Percentiles rank a stretch among this genome's conserved stretches.
These are phyloP conservation scores for Phalloptychus januarius DNA, from an alignment of 2,797 vertebrate species.

Conservation along the genomic window DNA sequence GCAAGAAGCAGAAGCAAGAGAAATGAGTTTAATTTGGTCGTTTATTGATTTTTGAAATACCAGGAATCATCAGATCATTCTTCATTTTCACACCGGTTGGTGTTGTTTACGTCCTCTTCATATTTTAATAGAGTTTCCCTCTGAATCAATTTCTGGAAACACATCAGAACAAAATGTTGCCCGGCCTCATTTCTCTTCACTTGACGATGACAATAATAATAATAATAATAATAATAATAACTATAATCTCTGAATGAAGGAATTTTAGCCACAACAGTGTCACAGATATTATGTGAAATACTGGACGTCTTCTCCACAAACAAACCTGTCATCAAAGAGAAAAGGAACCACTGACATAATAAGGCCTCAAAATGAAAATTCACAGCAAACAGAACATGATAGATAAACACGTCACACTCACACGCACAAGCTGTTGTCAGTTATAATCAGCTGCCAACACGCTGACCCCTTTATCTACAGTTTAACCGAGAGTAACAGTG, in stretches of 20 bases:
- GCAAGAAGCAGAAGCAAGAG: slow-evolving; percentile 19
- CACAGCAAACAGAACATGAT: slow-evolving; percentile 67
- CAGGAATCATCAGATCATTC: slow-evolving; percentile 60
- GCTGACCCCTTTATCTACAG: slow-evolving; percentile 60
- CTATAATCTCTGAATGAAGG: slow-evolving; percentile 11
- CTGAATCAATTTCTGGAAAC: slow-evolving; percentile 21
- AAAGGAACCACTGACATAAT: slow-evolving; percentile 66
- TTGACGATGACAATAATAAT: slow-evolving; percentile 23
- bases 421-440: slow-evolving; percentile 62
- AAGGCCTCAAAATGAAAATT: slow-evolving; percentile 74
- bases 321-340: slow-evolving; percentile 68
- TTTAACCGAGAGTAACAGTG: slow-evolving; percentile 47
- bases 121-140: slow-evolving; percentile 11
- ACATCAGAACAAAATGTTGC: slow-evolving; percentile 53
- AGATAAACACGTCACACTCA: slow-evolving; percentile 64
- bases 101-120: slow-evolving; percentile 26
- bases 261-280: slow-evolving; percentile 54
- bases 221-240: neutral
- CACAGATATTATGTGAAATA: slow-evolving; percentile 50
- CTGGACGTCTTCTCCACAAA: slow-evolving; percentile 56
- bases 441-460: slow-evolving; percentile 52
- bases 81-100: slow-evolving; percentile 48
- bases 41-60: slow-evolving; percentile 67
- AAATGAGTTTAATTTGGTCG: slow-evolving; percentile 41
- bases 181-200: slow-evolving; percentile 34